Evolutionary conservation across 2,888 invertebrate species (phyloP), one percentile per base, ranked within the genome.

Genomic region (Notocelia uddmanniana): DNA sequence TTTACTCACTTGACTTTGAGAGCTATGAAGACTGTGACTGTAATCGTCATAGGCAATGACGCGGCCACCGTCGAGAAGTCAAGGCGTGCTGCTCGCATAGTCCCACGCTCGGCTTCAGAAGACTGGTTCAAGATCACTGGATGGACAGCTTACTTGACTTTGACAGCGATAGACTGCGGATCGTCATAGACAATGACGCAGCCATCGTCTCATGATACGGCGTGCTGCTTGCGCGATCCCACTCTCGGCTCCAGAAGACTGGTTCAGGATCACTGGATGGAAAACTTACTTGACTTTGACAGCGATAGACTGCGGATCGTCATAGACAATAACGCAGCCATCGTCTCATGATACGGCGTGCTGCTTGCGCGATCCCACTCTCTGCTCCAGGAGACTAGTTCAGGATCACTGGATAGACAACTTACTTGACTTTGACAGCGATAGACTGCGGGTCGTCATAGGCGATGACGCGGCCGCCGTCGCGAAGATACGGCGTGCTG

Each of bases 371-470:
- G 94, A 81, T 97, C 96, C 97, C 97, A 97, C 73, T 95, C 94
- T 21, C 92, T 93, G 0, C 87, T 97, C 0, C 93, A 91, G 0
- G 95, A 0, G 95, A 93, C 18, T 92, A 91, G 80, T 96, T 96
- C n/a, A 19, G 19, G 50, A 41, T 15, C 15, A 41, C 5, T 6
- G 10, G 2, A 41, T 41, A 13, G 31, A 41, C 8, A 58, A 84
- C 90, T 87, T 74, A 94, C 93, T 91, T 93, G 76, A 97, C 96
- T 95, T 98, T 98, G 52, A 95, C 94, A 23, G 94, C 94, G 58
- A 98, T 95, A 15, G 97, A 97, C 23, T 95, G 93, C 0, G 95
- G 94, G 80, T 97, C 96, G 78, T 98, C 98, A 80, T 96, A 98
- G 0, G 96, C 91, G 15, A 98, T 96, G 67, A 98, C 95, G 73